Evolutionary conservation across 2,797 vertebrate genomes (phyloP).

Genomic region (Coranthus polyacanthus): DNA sequence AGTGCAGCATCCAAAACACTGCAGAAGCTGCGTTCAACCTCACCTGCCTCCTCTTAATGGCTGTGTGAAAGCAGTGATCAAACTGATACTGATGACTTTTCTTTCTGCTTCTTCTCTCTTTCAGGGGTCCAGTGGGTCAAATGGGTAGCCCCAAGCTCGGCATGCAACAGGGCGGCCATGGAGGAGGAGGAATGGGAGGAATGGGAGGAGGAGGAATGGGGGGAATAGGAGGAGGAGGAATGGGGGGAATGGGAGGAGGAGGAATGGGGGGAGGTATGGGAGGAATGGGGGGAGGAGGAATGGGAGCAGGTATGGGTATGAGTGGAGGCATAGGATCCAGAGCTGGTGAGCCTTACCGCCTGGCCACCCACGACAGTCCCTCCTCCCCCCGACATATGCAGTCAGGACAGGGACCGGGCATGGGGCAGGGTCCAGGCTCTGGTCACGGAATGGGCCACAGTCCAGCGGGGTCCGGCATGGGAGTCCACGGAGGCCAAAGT

Average conservation of each 20-base stretch:
- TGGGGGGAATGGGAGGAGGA: slow-evolving; percentile 37
- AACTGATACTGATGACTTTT: neutral
- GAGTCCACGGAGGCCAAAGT: slow-evolving; percentile 69
- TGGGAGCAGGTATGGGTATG: slow-evolving; percentile 63
- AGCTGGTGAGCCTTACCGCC: slow-evolving; percentile 80
- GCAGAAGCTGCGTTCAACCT: too few relatives aligned
- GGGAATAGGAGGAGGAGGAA: slow-evolving; percentile 32
- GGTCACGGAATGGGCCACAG: slow-evolving; percentile 67
- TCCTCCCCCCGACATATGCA: slow-evolving; percentile 77
- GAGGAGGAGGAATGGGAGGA: slow-evolving; percentile 44
- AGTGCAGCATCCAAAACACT: too few relatives aligned
- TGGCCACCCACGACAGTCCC: slow-evolving; percentile 81
- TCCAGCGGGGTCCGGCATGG: slow-evolving; percentile 48
- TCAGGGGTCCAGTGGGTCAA: slow-evolving; percentile 62
- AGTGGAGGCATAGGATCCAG: slow-evolving; percentile 79
- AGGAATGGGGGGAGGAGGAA: slow-evolving; percentile 51
- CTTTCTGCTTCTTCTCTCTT: slow-evolving; percentile 56
- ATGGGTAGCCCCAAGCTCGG: slow-evolving; percentile 77
- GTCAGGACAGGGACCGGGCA: slow-evolving; percentile 59
- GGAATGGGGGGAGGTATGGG: slow-evolving; percentile 21
- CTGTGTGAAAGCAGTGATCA: too few relatives aligned
- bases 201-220: slow-evolving; percentile 45
- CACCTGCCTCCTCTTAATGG: too few relatives aligned
- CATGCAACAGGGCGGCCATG: slow-evolving; percentile 73
- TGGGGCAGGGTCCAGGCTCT: slow-evolving; percentile 53